Percentiles rank a stretch among this genome's conserved stretches.
Evolutionary conservation across 1,140 invertebrate species (phyloP).

Genomic region (Drosophila murphyi): DNA sequence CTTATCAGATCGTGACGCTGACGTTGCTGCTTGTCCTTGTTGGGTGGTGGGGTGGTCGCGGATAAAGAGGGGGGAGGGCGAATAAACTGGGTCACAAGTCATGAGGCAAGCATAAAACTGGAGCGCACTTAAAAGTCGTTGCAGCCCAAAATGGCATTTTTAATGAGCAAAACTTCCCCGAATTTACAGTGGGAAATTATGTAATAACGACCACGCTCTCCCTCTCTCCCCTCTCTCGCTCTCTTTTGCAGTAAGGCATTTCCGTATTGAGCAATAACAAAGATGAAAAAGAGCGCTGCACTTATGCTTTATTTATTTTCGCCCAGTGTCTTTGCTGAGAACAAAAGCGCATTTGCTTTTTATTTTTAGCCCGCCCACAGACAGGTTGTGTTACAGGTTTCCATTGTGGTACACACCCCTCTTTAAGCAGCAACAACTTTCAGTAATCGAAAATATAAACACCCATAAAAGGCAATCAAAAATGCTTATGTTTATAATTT

Average conservation of each 20-base stretch:
- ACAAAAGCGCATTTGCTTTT: conserved; percentile 70
- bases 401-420: conserved; percentile 44
- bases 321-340: conserved; percentile 47
- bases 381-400: conserved; percentile 38
- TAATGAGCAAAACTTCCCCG: conserved; percentile 78
- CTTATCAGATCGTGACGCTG: conserved; percentile 26
- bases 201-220: conserved; percentile 41
- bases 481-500: conserved; percentile 18
- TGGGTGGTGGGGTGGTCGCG: conserved; percentile 4
- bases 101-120: conserved; percentile 45
- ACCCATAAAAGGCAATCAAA: not conserved
- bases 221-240: not conserved
- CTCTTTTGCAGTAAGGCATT: conserved; percentile 54
- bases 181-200: conserved; percentile 65
- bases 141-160: conserved; percentile 63
- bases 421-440: conserved; percentile 22
- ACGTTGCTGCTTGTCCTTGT: conserved; percentile 12
- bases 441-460: conserved; percentile 1
- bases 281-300: conserved; percentile 28
- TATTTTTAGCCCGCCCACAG: conserved; percentile 61
- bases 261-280: conserved; percentile 39
- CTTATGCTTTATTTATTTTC: conserved; percentile 44
- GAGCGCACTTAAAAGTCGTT: conserved; percentile 78
- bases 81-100: conserved; percentile 66
- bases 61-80: conserved; percentile 13